Evolutionary conservation across 2,113 vertebrate genomes (phyloP).

Genomic region (Ellobius talpinus): DNA sequence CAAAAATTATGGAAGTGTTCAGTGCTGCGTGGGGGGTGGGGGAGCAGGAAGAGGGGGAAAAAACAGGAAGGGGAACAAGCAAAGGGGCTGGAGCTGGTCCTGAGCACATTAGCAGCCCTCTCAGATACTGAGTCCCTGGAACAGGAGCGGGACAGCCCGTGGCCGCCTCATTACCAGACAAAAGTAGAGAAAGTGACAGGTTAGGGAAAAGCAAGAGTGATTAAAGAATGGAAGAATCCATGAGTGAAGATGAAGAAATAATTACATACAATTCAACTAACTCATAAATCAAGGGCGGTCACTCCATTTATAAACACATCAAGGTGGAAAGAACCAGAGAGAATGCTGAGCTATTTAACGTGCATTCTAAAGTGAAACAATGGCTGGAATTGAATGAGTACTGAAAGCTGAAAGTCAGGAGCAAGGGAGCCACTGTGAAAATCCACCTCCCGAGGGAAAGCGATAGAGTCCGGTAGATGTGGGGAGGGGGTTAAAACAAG

Average conservation of each 20-base stretch:
- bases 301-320: conserved; percentile 63
- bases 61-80: background rate
- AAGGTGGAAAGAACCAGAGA: conserved; percentile 53
- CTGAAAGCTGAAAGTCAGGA: conserved; percentile 24
- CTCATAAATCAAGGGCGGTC: conserved; percentile 73
- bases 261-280: conserved; percentile 66
- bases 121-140: background rate
- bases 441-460: background rate
- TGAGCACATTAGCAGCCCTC: background rate
- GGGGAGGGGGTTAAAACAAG: background rate
- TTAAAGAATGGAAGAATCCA: conserved; percentile 65
- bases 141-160: conserved; percentile 4
- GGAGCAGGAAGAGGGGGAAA: background rate
- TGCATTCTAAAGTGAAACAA: conserved; percentile 53
- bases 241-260: conserved; percentile 78
- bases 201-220: conserved; percentile 71
- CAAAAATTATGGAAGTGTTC: conserved; percentile 50
- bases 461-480: background rate
- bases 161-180: conserved; percentile 58
- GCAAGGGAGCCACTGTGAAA: conserved; percentile 8
- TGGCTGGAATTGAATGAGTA: conserved; percentile 30
- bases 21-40: background rate
- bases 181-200: conserved; percentile 67
- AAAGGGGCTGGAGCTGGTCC: background rate
- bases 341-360: conserved; percentile 44